Evolutionary conservation across 1,140 invertebrate species (phyloP).

Genomic region (Lepidotrigona ventralis): DNA sequence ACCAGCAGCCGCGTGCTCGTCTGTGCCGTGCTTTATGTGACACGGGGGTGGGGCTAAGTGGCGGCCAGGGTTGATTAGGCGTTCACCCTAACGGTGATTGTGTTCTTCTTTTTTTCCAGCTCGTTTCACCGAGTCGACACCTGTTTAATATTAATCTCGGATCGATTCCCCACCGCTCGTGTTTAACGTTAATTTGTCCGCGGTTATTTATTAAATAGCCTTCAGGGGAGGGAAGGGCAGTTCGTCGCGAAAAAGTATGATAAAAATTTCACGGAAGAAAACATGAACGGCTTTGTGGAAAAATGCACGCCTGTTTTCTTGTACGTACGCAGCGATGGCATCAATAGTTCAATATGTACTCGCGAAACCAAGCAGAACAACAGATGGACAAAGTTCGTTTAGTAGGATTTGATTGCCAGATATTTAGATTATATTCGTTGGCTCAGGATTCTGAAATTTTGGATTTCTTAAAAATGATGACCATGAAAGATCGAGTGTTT

Average conservation of each 20-base stretch:
- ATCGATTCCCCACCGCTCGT: not conserved
- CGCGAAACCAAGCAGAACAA: too few species aligned
- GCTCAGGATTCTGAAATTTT: too few species aligned
- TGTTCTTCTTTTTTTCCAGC: not conserved
- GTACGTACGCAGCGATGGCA: not conserved
- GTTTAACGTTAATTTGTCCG: not conserved
- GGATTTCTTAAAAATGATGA: too few species aligned
- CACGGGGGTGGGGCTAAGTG: not conserved
- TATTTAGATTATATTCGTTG: too few species aligned
- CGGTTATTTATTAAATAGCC: conserved; percentile 13
- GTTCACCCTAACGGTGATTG: not conserved
- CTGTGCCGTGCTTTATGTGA: conserved; percentile 35
- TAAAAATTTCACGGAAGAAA: not conserved
- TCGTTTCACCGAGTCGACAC: not conserved
- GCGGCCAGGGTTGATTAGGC: conserved; percentile 10
- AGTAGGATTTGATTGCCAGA: too few species aligned
- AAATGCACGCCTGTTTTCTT: too few species aligned
- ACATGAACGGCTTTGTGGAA: not conserved
- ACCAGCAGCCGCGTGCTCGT: not conserved
- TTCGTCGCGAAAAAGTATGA: not conserved
- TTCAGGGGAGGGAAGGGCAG: too few species aligned
- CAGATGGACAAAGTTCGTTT: too few species aligned
- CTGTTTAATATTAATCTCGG: conserved; percentile 14
- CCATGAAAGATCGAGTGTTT: too few species aligned
- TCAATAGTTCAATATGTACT: not conserved